Evolutionary conservation across 2,888 invertebrate species (phyloP), one percentile per base, ranked within the genome.

Genomic region (Heliconius sara): DNA sequence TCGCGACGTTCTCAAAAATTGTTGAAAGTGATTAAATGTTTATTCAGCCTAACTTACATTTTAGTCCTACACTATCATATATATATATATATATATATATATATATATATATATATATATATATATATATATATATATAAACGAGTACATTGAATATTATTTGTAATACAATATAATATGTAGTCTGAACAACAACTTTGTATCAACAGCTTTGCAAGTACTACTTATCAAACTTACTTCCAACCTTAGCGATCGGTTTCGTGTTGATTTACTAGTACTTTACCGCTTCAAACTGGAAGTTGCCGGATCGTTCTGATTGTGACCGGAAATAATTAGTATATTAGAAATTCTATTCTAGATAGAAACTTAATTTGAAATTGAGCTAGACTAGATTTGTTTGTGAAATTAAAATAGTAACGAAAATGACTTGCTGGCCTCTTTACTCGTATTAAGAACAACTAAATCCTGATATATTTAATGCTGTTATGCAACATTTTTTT

Each of bases 231-330:
- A 34, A 72, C 9, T 72, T 72, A 57, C 57, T 57, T 57, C 57
- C n/a, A n/a, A 72, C 72, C 72, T 72, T 30, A 57, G 72, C 57
- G 57, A 34, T 72, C 57, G 72, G 57, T 72, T 30, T 72, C 72
- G 3, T 57, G 52, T 72, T 72, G 72, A 72, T 72, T 57, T 57
- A 72, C 72, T 12, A 22, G 57, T 72, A 57, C 72, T 72, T 72
- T 57, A 30, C 34, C 57, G 57, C 16, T 72, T 72, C 57, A 34
- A 57, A 57, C 57, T 57, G 72, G 30, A 72, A 72, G 30, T 72
- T 57, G 30, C 72, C 30, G 22, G 72, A 72, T 57, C 30, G 30
- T 57, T 57, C 72, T 34, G 72, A 30, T 72, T 72, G 30, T 57
- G 52, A 71, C 52, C 72, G 34, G 57, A 72, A 57, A 72, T 57